phyloP scores from a whole-genome alignment of 2,888 invertebrate genomes.

The Leptopilina syphax region DNA sequence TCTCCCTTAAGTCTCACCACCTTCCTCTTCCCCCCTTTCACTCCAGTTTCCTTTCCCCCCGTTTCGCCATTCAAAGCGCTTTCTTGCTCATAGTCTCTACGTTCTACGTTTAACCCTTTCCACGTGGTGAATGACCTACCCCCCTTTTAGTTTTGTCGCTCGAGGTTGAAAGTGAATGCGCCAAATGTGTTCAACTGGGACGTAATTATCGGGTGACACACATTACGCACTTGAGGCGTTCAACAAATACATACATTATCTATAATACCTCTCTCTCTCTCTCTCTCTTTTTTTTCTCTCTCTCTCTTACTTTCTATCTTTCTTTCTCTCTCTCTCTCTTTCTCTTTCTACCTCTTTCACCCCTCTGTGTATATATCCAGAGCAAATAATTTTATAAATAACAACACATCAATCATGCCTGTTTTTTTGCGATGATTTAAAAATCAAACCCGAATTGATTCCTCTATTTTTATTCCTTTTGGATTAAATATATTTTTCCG shows the following conservation, averaged over 20 bases:
- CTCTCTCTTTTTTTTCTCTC: no score
- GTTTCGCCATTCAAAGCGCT: conserved; percentile 7
- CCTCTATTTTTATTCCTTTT: no score
- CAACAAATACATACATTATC: background rate
- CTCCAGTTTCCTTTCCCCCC: no score
- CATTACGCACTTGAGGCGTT: conserved; percentile 50
- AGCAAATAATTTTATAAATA: no score
- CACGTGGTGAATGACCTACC: conserved; percentile 49
- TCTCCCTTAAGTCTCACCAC: conserved; percentile 47
- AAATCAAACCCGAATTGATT: no score
- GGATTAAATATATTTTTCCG: background rate
- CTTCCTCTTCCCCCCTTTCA: conserved; percentile 25
- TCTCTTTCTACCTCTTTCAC: no score
- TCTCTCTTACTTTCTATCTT: no score
- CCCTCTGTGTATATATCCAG: no score
- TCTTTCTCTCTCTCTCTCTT: no score
- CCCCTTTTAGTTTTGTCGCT: conserved; percentile 60
- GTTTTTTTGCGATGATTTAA: no score
- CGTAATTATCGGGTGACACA: conserved; percentile 58
- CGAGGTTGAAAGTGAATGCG: conserved; percentile 58
- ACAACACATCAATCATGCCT: no score
- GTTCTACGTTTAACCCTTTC: conserved; percentile 63
- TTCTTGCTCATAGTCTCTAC: conserved; percentile 52
- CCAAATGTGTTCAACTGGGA: conserved; percentile 40
- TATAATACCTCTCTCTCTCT: no score